phyloP scores from a whole-genome alignment of 2,888 invertebrate genomes.

The Cryptocheilus praepositus region DNA sequence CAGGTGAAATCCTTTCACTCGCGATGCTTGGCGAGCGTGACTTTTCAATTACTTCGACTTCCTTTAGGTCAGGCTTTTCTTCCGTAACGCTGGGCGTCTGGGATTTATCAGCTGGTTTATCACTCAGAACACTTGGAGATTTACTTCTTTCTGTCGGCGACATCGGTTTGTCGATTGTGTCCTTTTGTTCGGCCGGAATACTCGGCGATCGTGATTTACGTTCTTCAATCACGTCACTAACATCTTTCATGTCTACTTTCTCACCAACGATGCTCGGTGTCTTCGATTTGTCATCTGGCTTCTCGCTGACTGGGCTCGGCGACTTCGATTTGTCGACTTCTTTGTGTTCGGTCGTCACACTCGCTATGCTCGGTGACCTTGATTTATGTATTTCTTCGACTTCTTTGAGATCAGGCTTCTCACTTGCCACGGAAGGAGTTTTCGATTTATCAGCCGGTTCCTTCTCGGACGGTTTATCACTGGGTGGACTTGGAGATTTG shows the following conservation, averaged over 20 bases:
- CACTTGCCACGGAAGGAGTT: constrained; percentile 30
- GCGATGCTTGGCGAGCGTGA: not conserved
- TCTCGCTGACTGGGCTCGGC: constrained; percentile 10
- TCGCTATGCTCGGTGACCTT: constrained; percentile 27
- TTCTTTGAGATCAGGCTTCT: constrained; percentile 24
- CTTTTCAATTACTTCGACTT: not conserved
- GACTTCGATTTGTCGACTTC: not conserved
- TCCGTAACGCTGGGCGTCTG: constrained; percentile 28
- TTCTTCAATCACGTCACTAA: not conserved
- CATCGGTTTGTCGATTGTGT: constrained; percentile 14
- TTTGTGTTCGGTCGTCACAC: constrained; percentile 9
- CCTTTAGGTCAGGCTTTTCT: constrained; percentile 15
- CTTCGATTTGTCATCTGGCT: constrained; percentile 9
- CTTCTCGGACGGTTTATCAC: constrained; percentile 24
- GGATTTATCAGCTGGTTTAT: constrained; percentile 21
- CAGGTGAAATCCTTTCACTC: not conserved
- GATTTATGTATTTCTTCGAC: constrained; percentile 11
- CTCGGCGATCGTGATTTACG: constrained; percentile 17
- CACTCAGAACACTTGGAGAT: constrained; percentile 3
- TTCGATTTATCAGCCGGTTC: constrained; percentile 28
- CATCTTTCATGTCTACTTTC: constrained; percentile 1
- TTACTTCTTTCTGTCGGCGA: constrained; percentile 7
- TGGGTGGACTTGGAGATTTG: constrained; percentile 27
- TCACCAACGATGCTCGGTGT: not conserved
- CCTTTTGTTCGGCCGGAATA: constrained; percentile 16